Conservation (phyloP, 2,888 invertebrate genomes). For the Schizaphis graminum region DNA sequence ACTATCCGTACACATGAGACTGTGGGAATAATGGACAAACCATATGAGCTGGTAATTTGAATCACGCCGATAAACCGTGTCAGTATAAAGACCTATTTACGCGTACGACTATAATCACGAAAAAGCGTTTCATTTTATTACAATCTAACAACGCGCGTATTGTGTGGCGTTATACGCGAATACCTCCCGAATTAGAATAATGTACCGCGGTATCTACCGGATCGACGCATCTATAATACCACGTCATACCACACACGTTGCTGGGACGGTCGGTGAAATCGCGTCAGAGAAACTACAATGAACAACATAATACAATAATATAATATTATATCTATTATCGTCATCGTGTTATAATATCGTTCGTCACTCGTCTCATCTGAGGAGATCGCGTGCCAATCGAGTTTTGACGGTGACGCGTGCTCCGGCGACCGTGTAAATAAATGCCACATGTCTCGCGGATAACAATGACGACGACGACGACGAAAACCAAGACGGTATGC, state of each 20-base stretch:
- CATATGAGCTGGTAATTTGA: neutral
- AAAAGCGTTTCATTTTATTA: neutral
- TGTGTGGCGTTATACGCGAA: neutral
- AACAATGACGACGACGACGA: constrained; percentile 26
- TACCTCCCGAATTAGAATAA: neutral
- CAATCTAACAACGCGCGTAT: neutral
- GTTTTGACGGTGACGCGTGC: constrained; percentile 16
- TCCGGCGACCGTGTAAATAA: constrained; percentile 53
- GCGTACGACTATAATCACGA: neutral
- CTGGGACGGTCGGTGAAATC: neutral
- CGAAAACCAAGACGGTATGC: neutral
- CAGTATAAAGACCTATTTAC: neutral
- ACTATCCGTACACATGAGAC: neutral
- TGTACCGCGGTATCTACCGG: neutral
- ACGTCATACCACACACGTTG: neutral
- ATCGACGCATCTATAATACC: neutral
- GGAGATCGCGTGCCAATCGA: constrained; percentile 21
- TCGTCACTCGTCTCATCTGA: neutral
- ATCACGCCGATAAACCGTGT: neutral
- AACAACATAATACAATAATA: neutral
- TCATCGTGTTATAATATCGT: neutral
- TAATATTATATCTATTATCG: neutral
- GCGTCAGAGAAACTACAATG: no score
- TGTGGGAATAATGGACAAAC: neutral
- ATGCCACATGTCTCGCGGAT: constrained; percentile 49